Evolutionary conservation across 2,113 vertebrate species (phyloP), one percentile per base, ranked within the genome.

Genomic region (Elephas maximus): DNA sequence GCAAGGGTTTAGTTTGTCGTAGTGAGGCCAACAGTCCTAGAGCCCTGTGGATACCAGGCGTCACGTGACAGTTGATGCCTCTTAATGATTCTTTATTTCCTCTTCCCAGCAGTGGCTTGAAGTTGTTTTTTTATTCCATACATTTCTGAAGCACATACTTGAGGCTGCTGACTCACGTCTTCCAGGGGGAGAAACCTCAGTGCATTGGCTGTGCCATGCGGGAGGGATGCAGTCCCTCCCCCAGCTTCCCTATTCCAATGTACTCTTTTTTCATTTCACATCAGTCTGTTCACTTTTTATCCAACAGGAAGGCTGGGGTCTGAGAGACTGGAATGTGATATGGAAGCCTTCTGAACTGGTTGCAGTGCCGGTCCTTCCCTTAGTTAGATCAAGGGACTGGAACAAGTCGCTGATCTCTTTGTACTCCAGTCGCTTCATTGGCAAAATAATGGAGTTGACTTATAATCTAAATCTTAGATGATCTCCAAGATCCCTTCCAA

Each of bases 111-210:
- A 45, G 63, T 6, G 79, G 71, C 76, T 85, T 62, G 53, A 63
- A 83, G 51, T 91, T 94, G 37, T 89, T 92, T 90, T 48, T 62
- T 65, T 33, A 11, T 96, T 77, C 63, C 45, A 93, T 60, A 48
- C 71, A 18, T 44, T 15, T 94, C 51, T 92, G 89, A 93, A 78
- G 76, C 77, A 57, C 24, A 91, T 18, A 37, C 51, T 28, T 33
- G 71, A 86, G 93, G 60, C 53, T 77, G 57, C 88, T 90, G 96
- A 97, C 37, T 96, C 96, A 88, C 53, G 24, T 86, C 48, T 37
- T 73, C 71, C 21, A n/a, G 4, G 28, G 33, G 67, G 18, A 63
- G 74, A 57, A 71, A 76, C 3, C 82, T 79, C 30, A 21, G 7
- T 30, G 45, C 8, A 6, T n/a, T 14, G 78, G 48, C 8, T 45